phyloP scores from a whole-genome alignment of 2,797 vertebrate species.

The Takifugu ocellatus region DNA sequence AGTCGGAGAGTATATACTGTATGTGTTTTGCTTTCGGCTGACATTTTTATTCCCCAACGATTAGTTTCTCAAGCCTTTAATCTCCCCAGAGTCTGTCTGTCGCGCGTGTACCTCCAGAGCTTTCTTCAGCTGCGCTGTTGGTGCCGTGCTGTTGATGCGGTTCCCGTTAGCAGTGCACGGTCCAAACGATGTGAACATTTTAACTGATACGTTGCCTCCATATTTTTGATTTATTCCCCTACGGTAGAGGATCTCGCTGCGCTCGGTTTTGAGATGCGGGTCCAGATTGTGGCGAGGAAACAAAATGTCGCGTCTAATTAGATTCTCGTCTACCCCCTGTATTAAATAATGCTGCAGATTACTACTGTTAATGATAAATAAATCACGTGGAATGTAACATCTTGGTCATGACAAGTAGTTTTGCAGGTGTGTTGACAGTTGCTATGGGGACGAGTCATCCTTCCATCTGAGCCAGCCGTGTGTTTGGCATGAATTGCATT shows the following conservation, averaged over 20 bases:
- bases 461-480: no score
- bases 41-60: constrained; percentile 33
- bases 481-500: no score
- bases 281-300: neutral
- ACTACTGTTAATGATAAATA: no score
- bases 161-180: constrained; percentile 15
- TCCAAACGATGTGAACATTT: neutral
- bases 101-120: constrained; percentile 10
- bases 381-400: no score
- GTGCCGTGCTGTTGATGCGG: constrained; percentile 3
- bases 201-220: neutral
- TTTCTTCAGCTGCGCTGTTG: neutral
- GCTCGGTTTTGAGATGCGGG: neutral
- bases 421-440: no score
- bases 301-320: neutral
- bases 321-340: no score
- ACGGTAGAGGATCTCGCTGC: neutral
- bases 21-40: constrained; percentile 11
- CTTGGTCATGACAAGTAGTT: no score
- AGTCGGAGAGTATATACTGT: constrained; percentile 13
- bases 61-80: constrained; percentile 26
- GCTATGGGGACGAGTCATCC: no score
- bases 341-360: no score
- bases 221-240: neutral
- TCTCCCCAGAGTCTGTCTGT: constrained; percentile 5